Percentiles rank a stretch among this genome's conserved stretches.
Conservation (phyloP, 2,797 vertebrate species). For the Helostoma temminkii region DNA sequence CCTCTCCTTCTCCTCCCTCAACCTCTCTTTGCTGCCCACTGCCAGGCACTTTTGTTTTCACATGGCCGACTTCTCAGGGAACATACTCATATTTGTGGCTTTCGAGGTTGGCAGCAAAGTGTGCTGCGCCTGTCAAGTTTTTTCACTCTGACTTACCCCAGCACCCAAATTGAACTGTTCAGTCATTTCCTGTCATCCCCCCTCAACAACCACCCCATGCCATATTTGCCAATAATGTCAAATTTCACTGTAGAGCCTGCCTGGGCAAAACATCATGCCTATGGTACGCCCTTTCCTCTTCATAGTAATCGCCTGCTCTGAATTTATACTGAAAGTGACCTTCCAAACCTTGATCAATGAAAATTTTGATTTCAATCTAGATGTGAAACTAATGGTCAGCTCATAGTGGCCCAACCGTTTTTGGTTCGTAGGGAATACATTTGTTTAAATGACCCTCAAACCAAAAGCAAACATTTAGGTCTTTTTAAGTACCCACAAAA, state of each 20-base stretch:
- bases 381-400: constrained; percentile 52
- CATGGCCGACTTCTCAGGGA: constrained; percentile 82
- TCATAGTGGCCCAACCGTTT: constrained; percentile 26
- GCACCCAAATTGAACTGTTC: constrained; percentile 79
- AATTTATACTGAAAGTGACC: constrained; percentile 25
- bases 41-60: constrained; percentile 83
- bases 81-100: constrained; percentile 86
- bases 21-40: constrained; percentile 71
- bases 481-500: constrained; percentile 68
- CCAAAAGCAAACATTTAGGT: constrained; percentile 77
- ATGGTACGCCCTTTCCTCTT: constrained; percentile 26
- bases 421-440: constrained; percentile 52
- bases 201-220: constrained; percentile 58
- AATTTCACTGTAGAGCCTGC: constrained; percentile 52
- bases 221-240: constrained; percentile 66
- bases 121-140: constrained; percentile 78
- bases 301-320: constrained; percentile 7
- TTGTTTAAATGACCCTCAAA: constrained; percentile 72
- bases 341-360: constrained; percentile 25
- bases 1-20: constrained; percentile 69
- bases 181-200: constrained; percentile 77
- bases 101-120: constrained; percentile 79
- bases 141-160: constrained; percentile 76
- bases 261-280: constrained; percentile 37
- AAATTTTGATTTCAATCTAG: constrained; percentile 49